phyloP scores from a whole-genome alignment of 2,797 vertebrate species.

The Semotilus atromaculatus region DNA sequence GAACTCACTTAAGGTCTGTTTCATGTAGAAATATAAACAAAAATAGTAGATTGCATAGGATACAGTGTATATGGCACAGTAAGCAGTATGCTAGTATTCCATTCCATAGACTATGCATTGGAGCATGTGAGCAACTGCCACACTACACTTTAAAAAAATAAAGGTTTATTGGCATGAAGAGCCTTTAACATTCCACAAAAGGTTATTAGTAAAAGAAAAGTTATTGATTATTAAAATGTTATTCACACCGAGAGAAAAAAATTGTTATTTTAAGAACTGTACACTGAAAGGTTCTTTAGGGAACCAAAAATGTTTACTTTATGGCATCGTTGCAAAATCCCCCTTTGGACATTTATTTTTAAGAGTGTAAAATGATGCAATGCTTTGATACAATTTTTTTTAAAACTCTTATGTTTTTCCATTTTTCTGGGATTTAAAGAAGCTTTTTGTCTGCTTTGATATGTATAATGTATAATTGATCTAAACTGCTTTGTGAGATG shows the following conservation, averaged over 20 bases:
- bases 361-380: slow-evolving; percentile 6
- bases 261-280: neutral
- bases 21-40: neutral
- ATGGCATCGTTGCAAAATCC: neutral
- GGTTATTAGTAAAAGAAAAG: neutral
- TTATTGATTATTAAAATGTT: neutral
- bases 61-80: neutral
- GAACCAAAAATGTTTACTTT: neutral
- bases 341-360: neutral
- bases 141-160: neutral
- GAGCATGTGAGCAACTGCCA: neutral
- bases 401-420: neutral
- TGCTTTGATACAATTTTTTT: too few relatives aligned
- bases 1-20: neutral
- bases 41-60: neutral
- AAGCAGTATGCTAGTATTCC: neutral
- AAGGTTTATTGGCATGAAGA: neutral
- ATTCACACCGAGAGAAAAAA: neutral
- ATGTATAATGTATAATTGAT: slow-evolving; percentile 37
- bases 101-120: neutral
- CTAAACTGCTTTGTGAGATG: slow-evolving; percentile 23
- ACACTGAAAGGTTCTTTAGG: neutral
- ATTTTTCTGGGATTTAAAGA: slow-evolving; percentile 24
- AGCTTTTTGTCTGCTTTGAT: slow-evolving; percentile 24
- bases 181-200: neutral